Conservation (phyloP, 2,888 invertebrate genomes). For the Anthophora plumipes region DNA sequence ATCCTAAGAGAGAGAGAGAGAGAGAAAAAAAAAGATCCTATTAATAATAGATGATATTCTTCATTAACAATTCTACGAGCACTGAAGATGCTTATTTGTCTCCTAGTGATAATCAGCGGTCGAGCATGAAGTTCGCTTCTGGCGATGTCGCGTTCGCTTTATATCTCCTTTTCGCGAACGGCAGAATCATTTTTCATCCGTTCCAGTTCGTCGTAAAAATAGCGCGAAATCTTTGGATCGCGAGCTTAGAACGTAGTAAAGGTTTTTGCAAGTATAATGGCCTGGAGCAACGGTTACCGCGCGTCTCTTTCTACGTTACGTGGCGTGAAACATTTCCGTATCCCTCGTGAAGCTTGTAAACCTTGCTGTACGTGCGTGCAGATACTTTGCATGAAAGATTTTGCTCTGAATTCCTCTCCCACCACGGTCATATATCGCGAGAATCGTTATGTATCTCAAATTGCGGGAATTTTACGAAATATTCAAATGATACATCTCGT, state of each 20-base stretch:
- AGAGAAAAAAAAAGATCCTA: too few species aligned
- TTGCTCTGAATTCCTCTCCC: constrained; percentile 7
- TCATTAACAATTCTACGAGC: too few species aligned
- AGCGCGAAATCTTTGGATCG: neutral
- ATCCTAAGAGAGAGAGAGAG: too few species aligned
- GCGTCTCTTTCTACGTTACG: constrained; percentile 11
- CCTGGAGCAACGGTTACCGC: neutral
- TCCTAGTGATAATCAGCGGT: too few species aligned
- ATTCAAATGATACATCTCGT: too few species aligned
- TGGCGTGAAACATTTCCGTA: constrained; percentile 26
- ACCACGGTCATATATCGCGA: neutral
- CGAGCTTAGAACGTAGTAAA: neutral
- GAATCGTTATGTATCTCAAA: too few species aligned
- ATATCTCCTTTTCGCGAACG: neutral
- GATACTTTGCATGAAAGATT: constrained; percentile 37
- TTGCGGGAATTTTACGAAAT: too few species aligned
- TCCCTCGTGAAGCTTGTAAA: neutral
- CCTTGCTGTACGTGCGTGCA: neutral
- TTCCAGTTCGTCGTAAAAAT: neutral
- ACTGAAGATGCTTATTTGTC: too few species aligned
- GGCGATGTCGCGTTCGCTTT: too few species aligned
- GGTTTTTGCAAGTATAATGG: constrained; percentile 37
- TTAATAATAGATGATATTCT: too few species aligned
- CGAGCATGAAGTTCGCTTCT: too few species aligned
- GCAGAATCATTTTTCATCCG: neutral